Evolutionary conservation across 2,797 vertebrate genomes (phyloP), one percentile per base, ranked within the genome.

Genomic region (Oryzias sinensis): DNA sequence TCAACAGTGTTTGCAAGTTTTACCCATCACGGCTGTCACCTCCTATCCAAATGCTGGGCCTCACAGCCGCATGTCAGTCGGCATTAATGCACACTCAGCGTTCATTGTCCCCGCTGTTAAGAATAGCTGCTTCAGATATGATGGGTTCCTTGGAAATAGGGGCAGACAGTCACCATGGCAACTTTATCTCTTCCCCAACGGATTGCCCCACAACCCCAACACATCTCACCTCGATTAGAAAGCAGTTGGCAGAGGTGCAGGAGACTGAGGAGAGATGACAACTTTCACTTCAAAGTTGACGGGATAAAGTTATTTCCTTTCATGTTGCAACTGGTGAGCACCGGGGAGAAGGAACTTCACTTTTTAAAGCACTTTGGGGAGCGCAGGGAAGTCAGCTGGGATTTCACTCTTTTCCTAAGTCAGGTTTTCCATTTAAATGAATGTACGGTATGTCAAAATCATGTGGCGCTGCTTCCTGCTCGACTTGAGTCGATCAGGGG

Each of bases 251-350:
- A 47, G 81, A 76, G 75, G 81, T 27, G 16, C 65, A 55, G 76
- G 79, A 83, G 82, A 72, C 70, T 54, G 80, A 82, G 81, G 62
- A 61, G 68, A 86, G 80, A 88, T 86, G 87, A 88, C 87, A 88
- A 81, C 67, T 77, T 79, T 74, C 71, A 87, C 87, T 89, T 89
- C 83, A 90, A 88, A 87, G 87, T 87, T 81, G 85, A 87, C 56
- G 77, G 76, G 77, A 82, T 85, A 54, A 81, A 83, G 82, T 84
- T 83, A 74, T 81, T 83, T 77, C 80, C 87, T 88, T 90, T 89
- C 75, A 89, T 87, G 84, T 80, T 83, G 80, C 78, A 79, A 84
- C 79, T 80, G 81, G 70, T 79, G 81, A 76, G 59, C 3, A 22
- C 56, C 0, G 49, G 71, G 63, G 67, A 76, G 74, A 82, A 75